These are phyloP conservation scores for Drosophila mettleri DNA, from an alignment of 2,888 invertebrate genomes.

Conservation along the genomic window DNA sequence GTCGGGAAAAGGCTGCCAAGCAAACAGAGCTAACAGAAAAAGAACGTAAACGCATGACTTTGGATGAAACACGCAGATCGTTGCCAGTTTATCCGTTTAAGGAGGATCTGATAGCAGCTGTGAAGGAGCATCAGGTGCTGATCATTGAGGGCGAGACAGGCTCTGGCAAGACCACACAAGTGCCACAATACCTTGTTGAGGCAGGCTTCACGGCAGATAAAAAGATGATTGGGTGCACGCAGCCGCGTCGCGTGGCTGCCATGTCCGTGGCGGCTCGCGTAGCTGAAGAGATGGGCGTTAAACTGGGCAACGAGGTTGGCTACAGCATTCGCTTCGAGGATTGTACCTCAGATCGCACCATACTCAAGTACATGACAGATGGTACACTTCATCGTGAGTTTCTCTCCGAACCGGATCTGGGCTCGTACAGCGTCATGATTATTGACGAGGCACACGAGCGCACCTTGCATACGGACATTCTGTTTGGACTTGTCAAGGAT, in stretches of 20 bases:
- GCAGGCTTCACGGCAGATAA: conserved; percentile 94
- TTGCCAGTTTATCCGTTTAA: conserved; percentile 97
- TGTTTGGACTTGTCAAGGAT: conserved; percentile 98
- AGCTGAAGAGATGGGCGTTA: conserved; percentile 98
- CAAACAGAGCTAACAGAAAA: conserved; percentile 88
- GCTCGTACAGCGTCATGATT: conserved; percentile 98
- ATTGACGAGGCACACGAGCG: conserved; percentile 99
- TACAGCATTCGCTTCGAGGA: conserved; percentile 99
- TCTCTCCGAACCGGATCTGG: conserved; percentile 97
- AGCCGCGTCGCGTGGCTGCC: conserved; percentile 98
- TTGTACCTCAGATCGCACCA: conserved; percentile 98
- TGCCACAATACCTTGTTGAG: conserved; percentile 98
- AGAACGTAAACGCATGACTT: conserved; percentile 90
- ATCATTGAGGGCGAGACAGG: conserved; percentile 99
- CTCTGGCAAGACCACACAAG: conserved; percentile 99
- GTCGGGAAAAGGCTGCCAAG: conserved; percentile 85
- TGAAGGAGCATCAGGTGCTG: conserved; percentile 94
- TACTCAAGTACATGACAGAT: conserved; percentile 99
- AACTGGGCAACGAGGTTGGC: conserved; percentile 96
- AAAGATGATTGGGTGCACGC: conserved; percentile 98
- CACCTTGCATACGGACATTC: conserved; percentile 98
- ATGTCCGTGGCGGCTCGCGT: conserved; percentile 99
- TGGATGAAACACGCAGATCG: conserved; percentile 96
- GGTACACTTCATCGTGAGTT: conserved; percentile 99
- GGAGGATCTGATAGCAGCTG: conserved; percentile 94